Percentiles rank a stretch among this genome's conserved stretches.
Evolutionary conservation across 2,113 vertebrate species (phyloP).

Genomic region (Callorhinus ursinus): DNA sequence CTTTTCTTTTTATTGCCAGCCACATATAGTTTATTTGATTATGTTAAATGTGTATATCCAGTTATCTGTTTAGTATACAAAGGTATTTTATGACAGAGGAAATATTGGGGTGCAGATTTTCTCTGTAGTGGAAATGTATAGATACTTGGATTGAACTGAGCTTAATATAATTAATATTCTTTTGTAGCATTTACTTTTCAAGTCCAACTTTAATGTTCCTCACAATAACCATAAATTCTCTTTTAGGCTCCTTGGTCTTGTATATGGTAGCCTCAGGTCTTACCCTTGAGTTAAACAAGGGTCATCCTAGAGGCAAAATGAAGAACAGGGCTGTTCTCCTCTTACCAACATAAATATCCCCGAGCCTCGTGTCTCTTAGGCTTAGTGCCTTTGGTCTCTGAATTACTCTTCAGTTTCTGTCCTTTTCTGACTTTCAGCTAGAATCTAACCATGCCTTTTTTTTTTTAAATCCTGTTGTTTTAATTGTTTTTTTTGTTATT

Average conservation of each 20-base stretch:
- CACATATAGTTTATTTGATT: conserved; percentile 20
- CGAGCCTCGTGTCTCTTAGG: background rate
- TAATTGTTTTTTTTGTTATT: conserved; percentile 50
- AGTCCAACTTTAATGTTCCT: background rate
- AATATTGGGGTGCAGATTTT: conserved; percentile 4
- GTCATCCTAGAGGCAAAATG: background rate
- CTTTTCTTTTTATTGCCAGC: background rate
- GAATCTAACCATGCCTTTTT: background rate
- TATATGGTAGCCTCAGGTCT: background rate
- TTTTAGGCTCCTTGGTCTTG: conserved; percentile 9
- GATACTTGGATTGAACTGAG: background rate
- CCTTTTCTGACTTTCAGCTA: conserved; percentile 5
- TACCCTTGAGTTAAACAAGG: background rate
- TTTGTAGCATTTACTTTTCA: conserved; percentile 35
- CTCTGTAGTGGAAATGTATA: background rate
- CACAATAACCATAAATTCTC: background rate
- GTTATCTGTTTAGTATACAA: background rate
- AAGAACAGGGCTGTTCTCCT: background rate
- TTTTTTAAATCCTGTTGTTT: background rate
- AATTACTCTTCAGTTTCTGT: background rate
- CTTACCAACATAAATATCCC: background rate
- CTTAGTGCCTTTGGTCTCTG: background rate
- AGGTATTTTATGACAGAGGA: conserved; percentile 32
- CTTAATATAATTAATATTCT: background rate
- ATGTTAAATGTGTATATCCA: background rate